These are phyloP conservation scores for Eulacestoma nigropectus DNA, from an alignment of 2,113 vertebrate species.

Conservation along the genomic window DNA sequence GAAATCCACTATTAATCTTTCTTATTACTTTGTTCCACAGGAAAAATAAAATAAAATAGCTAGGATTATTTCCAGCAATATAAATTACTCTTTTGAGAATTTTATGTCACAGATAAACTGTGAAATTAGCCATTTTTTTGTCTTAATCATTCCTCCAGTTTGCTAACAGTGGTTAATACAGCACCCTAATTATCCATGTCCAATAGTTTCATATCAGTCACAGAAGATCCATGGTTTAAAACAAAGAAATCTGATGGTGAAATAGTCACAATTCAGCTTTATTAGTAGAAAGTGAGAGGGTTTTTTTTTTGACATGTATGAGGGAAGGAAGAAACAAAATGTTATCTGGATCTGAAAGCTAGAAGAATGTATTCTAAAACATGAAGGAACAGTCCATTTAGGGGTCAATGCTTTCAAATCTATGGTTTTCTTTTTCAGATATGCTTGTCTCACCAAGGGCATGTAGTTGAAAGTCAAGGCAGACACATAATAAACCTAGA, in stretches of 20 bases:
- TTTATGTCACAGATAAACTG: constrained; percentile 26
- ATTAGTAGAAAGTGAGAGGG: background rate
- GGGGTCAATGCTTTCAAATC: background rate
- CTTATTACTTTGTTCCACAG: background rate
- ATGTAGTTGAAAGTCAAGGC: background rate
- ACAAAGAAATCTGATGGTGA: background rate
- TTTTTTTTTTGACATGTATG: background rate
- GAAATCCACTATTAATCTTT: constrained; percentile 3
- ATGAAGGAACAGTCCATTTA: background rate
- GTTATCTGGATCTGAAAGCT: background rate
- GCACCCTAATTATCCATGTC: background rate
- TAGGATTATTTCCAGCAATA: constrained; percentile 1
- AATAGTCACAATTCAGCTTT: background rate
- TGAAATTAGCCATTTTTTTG: constrained; percentile 29
- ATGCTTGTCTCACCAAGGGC: background rate
- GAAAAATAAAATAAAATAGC: background rate
- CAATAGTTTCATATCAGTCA: background rate
- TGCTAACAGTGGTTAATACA: constrained; percentile 9
- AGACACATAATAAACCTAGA: background rate
- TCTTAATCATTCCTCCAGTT: background rate
- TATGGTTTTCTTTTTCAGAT: background rate
- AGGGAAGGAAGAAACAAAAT: background rate
- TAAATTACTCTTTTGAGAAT: background rate
- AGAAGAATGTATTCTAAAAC: background rate
- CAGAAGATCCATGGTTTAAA: background rate